phyloP scores from a whole-genome alignment of 2,113 vertebrate genomes.

The Meriones unguiculatus region DNA sequence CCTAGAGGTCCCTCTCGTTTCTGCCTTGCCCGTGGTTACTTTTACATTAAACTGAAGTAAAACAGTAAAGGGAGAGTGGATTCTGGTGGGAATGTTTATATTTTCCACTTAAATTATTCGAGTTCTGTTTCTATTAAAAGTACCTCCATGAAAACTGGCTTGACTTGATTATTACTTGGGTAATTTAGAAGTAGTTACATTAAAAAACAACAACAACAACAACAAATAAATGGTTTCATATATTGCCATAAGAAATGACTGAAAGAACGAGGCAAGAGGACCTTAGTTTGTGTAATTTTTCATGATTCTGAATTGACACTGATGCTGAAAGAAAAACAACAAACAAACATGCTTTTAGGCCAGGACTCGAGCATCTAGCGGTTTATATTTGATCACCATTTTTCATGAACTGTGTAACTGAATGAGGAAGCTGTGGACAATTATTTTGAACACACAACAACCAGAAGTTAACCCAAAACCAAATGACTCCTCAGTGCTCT shows the following conservation, averaged over 20 bases:
- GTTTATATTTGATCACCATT: background rate
- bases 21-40: background rate
- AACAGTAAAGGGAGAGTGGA: background rate
- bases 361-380: background rate
- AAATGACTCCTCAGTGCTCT: background rate
- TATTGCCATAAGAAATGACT: background rate
- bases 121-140: background rate
- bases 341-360: background rate
- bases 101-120: background rate
- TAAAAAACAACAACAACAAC: background rate
- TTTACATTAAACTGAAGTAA: constrained; percentile 1
- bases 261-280: background rate
- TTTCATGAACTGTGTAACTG: background rate
- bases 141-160: background rate
- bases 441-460: background rate
- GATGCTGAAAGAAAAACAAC: background rate
- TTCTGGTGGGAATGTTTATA: background rate
- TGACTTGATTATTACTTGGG: background rate
- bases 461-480: background rate
- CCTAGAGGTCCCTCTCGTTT: background rate
- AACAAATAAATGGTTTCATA: background rate
- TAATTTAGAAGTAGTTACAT: background rate
- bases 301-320: background rate
- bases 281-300: background rate
- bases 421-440: background rate